Evolutionary conservation across 2,113 vertebrate genomes (phyloP).

Genomic region (Psittacus erithacus): DNA sequence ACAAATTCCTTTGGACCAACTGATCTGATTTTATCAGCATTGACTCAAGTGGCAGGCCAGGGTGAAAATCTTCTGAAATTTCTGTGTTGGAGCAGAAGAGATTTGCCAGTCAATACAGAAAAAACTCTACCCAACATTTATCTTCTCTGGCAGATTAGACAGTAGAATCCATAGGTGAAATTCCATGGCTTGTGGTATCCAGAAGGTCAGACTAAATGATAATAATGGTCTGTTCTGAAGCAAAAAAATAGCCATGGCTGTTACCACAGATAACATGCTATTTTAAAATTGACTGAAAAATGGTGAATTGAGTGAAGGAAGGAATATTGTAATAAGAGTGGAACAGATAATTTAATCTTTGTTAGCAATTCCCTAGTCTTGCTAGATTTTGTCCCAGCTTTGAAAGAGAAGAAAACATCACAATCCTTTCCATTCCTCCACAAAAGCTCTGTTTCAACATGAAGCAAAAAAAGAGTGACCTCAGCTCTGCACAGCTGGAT

Average conservation of each 20-base stretch:
- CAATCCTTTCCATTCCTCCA: neutral
- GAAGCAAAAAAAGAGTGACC: neutral
- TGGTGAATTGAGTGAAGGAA: neutral
- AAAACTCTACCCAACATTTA: neutral
- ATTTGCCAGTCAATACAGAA: slow-evolving; percentile 21
- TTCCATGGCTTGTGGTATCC: neutral
- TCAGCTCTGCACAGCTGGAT: neutral
- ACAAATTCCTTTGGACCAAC: slow-evolving; percentile 8
- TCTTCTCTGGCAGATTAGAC: neutral
- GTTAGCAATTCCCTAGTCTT: neutral
- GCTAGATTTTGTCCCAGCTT: neutral
- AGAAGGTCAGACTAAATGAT: neutral
- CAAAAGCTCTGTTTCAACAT: neutral
- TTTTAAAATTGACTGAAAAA: neutral
- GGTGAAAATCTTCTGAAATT: neutral
- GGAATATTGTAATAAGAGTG: neutral
- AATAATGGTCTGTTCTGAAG: neutral
- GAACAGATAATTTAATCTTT: neutral
- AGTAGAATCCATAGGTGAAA: neutral
- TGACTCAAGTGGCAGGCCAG: neutral
- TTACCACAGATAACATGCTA: neutral
- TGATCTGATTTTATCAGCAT: slow-evolving; percentile 29
- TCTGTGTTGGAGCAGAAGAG: neutral
- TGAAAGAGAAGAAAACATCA: neutral
- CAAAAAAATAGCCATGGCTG: neutral